These are phyloP conservation scores for Aphelinus certus DNA, from an alignment of 1,140 invertebrate genomes.

Conservation along the genomic window DNA sequence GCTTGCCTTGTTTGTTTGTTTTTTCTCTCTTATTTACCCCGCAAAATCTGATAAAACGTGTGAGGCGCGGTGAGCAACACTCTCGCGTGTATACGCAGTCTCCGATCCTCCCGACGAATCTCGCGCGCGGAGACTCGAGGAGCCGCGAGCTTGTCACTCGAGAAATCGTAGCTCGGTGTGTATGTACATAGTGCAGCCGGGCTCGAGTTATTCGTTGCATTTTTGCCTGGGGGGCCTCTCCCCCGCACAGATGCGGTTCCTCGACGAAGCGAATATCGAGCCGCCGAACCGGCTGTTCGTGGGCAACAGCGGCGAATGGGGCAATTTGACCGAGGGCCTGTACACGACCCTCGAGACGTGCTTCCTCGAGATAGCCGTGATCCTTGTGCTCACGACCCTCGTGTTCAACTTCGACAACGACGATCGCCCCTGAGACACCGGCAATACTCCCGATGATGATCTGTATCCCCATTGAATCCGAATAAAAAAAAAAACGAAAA, in stretches of 20 bases:
- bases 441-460: not conserved
- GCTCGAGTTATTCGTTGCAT: too few species aligned
- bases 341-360: not conserved
- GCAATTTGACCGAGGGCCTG: not conserved
- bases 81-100: too few species aligned
- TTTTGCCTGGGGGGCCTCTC: not conserved
- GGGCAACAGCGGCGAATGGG: not conserved
- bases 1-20: conserved; percentile 6
- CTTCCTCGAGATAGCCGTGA: conserved; percentile 8
- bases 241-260: not conserved
- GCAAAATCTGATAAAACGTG: too few species aligned
- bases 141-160: too few species aligned
- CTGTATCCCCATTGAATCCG: too few species aligned
- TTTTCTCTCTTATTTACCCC: not conserved
- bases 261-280: not conserved
- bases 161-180: too few species aligned
- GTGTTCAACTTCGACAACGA: not conserved
- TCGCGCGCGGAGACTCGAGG: too few species aligned
- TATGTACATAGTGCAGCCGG: too few species aligned
- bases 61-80: too few species aligned
- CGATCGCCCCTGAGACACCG: not conserved
- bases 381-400: not conserved
- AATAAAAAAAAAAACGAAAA: not conserved
- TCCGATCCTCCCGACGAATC: too few species aligned
- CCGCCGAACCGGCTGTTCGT: not conserved